A percentile compares a stretch with the other conserved stretches of the same genome.
These are phyloP conservation scores for Coreius guichenoti DNA, from an alignment of 2,797 vertebrate species.

Conservation along the genomic window DNA sequence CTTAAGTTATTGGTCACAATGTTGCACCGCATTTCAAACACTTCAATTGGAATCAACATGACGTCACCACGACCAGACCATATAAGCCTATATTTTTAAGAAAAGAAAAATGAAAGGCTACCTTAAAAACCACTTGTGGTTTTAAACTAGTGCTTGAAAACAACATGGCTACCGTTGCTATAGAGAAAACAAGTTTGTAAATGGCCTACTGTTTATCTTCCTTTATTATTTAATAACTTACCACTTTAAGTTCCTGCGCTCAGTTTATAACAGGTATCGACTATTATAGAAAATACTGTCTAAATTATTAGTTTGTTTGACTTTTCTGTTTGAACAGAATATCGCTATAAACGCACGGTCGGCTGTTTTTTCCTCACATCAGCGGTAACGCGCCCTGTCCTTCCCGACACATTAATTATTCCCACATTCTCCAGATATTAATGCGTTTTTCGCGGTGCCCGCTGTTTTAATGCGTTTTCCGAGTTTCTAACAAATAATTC, in stretches of 20 bases:
- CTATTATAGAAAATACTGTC: background rate
- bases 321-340: background rate
- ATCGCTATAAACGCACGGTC: background rate
- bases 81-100: background rate
- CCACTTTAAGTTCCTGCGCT: background rate
- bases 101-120: background rate
- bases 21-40: background rate
- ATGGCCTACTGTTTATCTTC: background rate
- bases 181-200: background rate
- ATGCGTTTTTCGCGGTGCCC: background rate
- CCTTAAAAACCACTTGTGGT: background rate
- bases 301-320: background rate
- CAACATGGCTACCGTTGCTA: background rate
- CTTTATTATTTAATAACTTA: background rate
- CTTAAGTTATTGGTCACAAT: background rate
- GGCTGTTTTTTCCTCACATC: conserved; percentile 6
- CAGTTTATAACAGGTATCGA: background rate
- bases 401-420: conserved; percentile 47
- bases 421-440: conserved; percentile 11
- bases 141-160: background rate
- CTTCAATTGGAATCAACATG: background rate
- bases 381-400: background rate
- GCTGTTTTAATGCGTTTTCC: conserved; percentile 58
- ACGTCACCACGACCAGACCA: background rate
- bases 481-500: conserved; percentile 60